Conservation (phyloP, 2,888 invertebrate species). For the Aelia acuminata region DNA sequence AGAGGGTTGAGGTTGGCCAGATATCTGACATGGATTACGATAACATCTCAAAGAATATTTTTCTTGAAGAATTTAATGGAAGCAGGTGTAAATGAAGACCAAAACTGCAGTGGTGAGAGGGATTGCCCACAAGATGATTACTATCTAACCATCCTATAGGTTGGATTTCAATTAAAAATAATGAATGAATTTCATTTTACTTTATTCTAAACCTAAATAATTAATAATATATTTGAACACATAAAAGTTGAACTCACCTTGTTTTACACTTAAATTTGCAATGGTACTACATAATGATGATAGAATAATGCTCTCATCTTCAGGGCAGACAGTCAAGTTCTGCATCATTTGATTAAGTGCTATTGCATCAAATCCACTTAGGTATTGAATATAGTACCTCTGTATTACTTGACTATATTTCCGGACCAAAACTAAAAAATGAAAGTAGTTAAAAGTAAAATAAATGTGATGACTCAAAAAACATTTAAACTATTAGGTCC, state of each 20-base stretch:
- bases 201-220: neutral
- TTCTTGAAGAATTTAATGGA: too few species aligned
- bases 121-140: too few species aligned
- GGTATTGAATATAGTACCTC: constrained; percentile 96
- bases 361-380: constrained; percentile 95
- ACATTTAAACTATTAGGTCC: too few species aligned
- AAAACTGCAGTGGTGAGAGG: too few species aligned
- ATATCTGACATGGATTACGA: too few species aligned
- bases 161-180: neutral
- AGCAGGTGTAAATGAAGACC: too few species aligned
- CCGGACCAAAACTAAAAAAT: constrained; percentile 79
- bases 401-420: constrained; percentile 98
- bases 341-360: constrained; percentile 88
- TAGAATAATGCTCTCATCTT: constrained; percentile 94
- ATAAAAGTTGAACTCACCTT: constrained; percentile 71
- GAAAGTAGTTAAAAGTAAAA: neutral
- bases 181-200: neutral
- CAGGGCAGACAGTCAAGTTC: constrained; percentile 86
- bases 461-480: too few species aligned
- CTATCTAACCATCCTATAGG: too few species aligned
- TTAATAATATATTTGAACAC: neutral
- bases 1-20: too few species aligned
- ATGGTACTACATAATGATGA: constrained; percentile 93
- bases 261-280: constrained; percentile 87
- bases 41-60: too few species aligned